phyloP scores from a whole-genome alignment of 2,113 vertebrate species.

The Scomber japonicus region DNA sequence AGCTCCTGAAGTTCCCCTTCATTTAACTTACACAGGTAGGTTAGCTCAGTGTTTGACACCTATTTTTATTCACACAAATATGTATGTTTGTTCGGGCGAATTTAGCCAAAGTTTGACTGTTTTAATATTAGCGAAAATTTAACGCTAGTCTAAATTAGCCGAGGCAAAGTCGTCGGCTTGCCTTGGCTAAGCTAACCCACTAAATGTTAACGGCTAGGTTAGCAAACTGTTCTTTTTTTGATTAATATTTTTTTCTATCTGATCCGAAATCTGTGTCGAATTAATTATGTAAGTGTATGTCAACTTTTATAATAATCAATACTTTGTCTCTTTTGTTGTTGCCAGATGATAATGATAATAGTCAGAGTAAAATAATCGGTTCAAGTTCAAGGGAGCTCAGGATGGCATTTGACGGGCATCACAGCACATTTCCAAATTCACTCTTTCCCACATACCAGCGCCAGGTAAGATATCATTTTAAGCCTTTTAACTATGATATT shows the following conservation, averaged over 20 bases:
- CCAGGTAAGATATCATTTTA: constrained; percentile 69
- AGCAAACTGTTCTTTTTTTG: too few relatives aligned
- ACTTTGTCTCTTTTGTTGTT: constrained; percentile 13
- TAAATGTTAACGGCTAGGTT: constrained; percentile 16
- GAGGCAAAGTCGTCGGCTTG: background rate
- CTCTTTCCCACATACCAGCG: constrained; percentile 57
- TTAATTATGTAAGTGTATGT: background rate
- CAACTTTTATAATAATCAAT: background rate
- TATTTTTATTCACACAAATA: background rate
- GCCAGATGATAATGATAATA: constrained; percentile 63
- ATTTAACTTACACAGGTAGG: constrained; percentile 2
- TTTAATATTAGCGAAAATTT: background rate
- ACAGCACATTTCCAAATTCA: constrained; percentile 54
- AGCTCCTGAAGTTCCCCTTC: background rate
- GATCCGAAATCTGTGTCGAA: background rate
- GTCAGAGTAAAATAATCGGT: constrained; percentile 59
- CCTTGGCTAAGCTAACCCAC: constrained; percentile 26
- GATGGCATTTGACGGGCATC: constrained; percentile 73
- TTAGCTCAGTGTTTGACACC: background rate
- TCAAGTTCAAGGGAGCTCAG: constrained; percentile 52
- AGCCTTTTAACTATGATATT: background rate
- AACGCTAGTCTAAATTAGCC: constrained; percentile 6
- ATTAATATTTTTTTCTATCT: too few relatives aligned
- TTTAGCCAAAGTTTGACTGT: background rate
- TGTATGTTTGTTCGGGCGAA: background rate